These are phyloP conservation scores for Panurus biarmicus DNA, from an alignment of 2,113 vertebrate species.

Conservation along the genomic window DNA sequence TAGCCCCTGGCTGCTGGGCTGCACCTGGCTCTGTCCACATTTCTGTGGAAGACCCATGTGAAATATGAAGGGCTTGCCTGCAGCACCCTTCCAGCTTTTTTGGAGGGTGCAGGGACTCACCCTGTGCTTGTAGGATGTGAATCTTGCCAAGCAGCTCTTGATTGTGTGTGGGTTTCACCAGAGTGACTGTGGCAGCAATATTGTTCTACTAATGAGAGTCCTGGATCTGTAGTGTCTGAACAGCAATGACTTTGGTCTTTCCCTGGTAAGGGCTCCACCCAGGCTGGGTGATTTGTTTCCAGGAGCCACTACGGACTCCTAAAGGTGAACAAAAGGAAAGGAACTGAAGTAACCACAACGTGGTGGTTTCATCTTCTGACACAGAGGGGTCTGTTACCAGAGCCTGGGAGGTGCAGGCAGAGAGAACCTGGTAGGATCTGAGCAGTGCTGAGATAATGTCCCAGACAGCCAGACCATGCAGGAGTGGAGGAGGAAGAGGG, in stretches of 20 bases:
- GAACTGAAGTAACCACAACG: neutral
- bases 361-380: neutral
- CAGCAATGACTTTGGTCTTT: neutral
- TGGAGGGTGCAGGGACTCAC: neutral
- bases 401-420: neutral
- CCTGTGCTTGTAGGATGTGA: neutral
- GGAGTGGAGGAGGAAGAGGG: neutral
- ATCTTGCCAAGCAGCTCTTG: neutral
- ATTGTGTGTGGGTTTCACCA: neutral
- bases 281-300: neutral
- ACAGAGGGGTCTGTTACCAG: neutral
- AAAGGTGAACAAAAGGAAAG: neutral
- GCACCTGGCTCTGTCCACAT: neutral
- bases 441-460: conserved; percentile 38
- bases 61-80: neutral
- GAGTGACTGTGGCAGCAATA: neutral
- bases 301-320: neutral
- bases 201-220: neutral
- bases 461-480: neutral
- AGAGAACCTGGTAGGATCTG: neutral
- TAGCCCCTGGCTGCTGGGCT: neutral
- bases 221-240: neutral
- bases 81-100: neutral
- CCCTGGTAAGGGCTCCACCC: neutral
- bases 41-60: neutral